These are phyloP conservation scores for Thermophis baileyi DNA, from an alignment of 2,113 vertebrate species.

Conservation along the genomic window DNA sequence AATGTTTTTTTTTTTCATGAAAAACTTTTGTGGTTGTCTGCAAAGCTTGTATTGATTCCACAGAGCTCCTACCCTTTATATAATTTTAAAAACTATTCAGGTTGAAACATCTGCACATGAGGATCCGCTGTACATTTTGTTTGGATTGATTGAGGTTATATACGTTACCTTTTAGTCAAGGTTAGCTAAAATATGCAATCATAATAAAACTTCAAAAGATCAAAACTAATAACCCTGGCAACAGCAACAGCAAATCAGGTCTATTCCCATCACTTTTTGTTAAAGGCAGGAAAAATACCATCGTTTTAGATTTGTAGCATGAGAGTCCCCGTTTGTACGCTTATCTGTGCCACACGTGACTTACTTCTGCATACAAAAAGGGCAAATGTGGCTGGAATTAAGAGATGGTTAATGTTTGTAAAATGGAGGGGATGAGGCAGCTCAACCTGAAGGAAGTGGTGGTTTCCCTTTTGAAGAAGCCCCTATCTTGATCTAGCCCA, in stretches of 20 bases:
- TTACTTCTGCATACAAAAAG: not conserved
- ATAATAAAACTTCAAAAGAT: not conserved
- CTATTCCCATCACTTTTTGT: not conserved
- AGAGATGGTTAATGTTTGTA: not conserved
- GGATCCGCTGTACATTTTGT: not conserved
- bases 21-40: not conserved
- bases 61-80: not conserved
- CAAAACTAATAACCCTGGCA: not conserved
- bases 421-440: not conserved
- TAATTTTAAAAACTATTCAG: not conserved
- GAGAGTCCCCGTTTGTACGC: not conserved
- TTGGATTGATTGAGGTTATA: not conserved
- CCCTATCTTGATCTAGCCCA: not conserved
- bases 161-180: not conserved
- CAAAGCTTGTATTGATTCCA: not conserved
- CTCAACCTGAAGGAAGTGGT: not conserved
- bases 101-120: not conserved
- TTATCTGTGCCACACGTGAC: not conserved
- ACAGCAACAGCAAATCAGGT: not conserved
- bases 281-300: not conserved
- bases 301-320: not conserved
- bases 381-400: not conserved
- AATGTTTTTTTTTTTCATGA: not conserved
- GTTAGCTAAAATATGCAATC: not conserved
- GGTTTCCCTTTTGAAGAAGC: not conserved